These are phyloP conservation scores for Acropora yongei DNA, from an alignment of 64 coral and sea anemone genomes.

Conservation along the genomic window DNA sequence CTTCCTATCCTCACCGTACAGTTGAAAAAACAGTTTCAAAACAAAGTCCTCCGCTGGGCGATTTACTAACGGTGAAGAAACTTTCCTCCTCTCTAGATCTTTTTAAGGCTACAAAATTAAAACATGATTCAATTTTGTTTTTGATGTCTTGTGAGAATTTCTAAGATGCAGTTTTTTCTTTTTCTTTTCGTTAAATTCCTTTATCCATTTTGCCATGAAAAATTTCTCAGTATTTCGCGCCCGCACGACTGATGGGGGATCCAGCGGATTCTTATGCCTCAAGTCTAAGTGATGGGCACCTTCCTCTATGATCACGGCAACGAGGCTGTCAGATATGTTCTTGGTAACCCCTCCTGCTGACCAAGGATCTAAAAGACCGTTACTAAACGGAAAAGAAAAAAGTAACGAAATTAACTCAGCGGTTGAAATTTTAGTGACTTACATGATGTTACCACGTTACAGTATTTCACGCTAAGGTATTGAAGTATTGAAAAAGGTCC, in stretches of 20 bases:
- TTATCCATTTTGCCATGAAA: slow-evolving; percentile 77
- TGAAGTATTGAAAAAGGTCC: no score
- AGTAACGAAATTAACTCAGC: not conserved
- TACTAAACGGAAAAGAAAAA: slow-evolving; percentile 58
- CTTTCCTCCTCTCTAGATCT: not conserved
- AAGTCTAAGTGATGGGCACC: slow-evolving; percentile 96
- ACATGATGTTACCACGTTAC: no score
- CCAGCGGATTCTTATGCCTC: slow-evolving; percentile 82
- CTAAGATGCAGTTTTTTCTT: not conserved
- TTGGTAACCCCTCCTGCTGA: slow-evolving; percentile 82
- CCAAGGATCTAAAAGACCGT: slow-evolving; percentile 94
- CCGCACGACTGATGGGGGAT: slow-evolving; percentile 81
- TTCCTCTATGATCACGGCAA: slow-evolving; percentile 87
- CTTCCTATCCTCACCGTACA: no score
- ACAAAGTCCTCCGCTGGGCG: no score
- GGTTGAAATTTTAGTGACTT: not conserved
- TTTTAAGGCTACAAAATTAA: not conserved
- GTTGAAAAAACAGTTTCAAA: no score
- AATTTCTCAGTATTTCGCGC: slow-evolving; percentile 84
- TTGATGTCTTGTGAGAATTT: not conserved
- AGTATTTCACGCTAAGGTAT: no score
- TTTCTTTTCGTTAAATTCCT: slow-evolving; percentile 40
- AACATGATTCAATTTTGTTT: slow-evolving; percentile 5
- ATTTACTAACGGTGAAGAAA: not conserved
- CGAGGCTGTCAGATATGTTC: slow-evolving; percentile 76